Conservation (phyloP, 2,888 invertebrate species). For the Ectemnius cavifrons region DNA sequence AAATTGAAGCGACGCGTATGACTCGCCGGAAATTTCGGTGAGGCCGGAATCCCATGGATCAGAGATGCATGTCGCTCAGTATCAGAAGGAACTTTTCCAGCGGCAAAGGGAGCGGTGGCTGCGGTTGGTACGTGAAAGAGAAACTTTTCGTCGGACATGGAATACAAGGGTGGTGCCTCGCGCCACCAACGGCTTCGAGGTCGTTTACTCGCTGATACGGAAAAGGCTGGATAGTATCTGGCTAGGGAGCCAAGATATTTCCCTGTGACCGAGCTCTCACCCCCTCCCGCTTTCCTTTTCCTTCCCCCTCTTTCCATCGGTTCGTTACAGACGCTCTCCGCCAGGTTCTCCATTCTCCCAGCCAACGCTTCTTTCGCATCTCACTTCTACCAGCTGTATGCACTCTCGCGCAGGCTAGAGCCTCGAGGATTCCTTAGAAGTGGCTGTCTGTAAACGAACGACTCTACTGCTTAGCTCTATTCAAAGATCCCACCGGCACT, state of each 20-base stretch:
- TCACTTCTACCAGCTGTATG: slow-evolving; percentile 27
- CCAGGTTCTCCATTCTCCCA: slow-evolving; percentile 35
- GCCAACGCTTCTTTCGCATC: slow-evolving; percentile 15
- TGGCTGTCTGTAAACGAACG: slow-evolving; percentile 43
- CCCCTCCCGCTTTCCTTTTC: background rate
- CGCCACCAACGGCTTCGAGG: slow-evolving; percentile 56
- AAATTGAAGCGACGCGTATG: background rate
- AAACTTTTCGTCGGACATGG: slow-evolving; percentile 70
- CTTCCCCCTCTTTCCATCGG: slow-evolving; percentile 22
- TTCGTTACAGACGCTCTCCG: slow-evolving; percentile 47
- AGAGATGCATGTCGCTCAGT: slow-evolving; percentile 19
- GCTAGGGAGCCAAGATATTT: slow-evolving; percentile 68
- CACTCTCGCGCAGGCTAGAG: background rate
- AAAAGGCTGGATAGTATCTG: slow-evolving; percentile 71
- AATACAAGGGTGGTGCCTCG: slow-evolving; percentile 57
- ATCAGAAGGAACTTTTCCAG: slow-evolving; percentile 25
- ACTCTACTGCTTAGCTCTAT: slow-evolving; percentile 27
- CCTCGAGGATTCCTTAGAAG: slow-evolving; percentile 42
- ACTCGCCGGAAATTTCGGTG: slow-evolving; percentile 12
- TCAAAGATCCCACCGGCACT: slow-evolving; percentile 33
- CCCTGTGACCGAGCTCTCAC: slow-evolving; percentile 41
- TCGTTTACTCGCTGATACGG: slow-evolving; percentile 74
- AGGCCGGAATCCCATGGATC: background rate
- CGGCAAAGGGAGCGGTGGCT: slow-evolving; percentile 33
- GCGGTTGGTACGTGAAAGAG: slow-evolving; percentile 40